Evolutionary conservation across 2,797 vertebrate species (phyloP).

Genomic region (Sylvia borin): DNA sequence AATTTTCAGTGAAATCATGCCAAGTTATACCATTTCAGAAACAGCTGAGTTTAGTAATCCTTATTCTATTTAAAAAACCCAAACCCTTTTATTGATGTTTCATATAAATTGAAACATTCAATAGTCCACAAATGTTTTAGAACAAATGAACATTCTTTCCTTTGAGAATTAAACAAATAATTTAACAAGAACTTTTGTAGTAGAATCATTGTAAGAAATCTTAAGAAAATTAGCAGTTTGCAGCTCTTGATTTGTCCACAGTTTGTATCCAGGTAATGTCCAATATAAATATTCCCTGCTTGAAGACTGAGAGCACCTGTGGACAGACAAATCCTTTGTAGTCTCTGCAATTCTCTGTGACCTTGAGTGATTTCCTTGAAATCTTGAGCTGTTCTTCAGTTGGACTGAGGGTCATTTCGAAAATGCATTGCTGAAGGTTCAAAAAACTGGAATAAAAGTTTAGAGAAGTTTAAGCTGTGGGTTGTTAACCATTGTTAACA

Average conservation of each 20-base stretch:
- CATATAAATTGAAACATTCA: neutral
- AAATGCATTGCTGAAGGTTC: slow-evolving; percentile 69
- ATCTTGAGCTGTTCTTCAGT: slow-evolving; percentile 11
- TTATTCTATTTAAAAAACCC: neutral
- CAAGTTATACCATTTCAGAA: neutral
- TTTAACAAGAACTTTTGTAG: neutral
- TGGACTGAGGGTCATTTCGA: slow-evolving; percentile 36
- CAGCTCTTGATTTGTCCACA: neutral
- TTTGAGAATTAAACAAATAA: neutral
- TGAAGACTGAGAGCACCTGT: slow-evolving; percentile 6
- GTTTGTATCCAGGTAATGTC: neutral
- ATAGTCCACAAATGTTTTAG: neutral
- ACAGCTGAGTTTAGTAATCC: neutral
- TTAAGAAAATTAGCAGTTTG: neutral
- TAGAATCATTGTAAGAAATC: neutral
- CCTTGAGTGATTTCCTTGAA: neutral
- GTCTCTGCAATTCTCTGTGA: neutral
- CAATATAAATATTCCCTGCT: neutral
- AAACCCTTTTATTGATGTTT: neutral
- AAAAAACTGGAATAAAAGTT: slow-evolving; percentile 63
- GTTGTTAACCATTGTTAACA: neutral
- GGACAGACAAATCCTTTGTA: neutral
- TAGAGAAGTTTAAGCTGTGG: neutral
- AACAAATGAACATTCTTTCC: neutral
- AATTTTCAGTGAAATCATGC: neutral